These are phyloP conservation scores for Aleiodes alternator DNA, from an alignment of 2,888 invertebrate genomes.

Conservation along the genomic window DNA sequence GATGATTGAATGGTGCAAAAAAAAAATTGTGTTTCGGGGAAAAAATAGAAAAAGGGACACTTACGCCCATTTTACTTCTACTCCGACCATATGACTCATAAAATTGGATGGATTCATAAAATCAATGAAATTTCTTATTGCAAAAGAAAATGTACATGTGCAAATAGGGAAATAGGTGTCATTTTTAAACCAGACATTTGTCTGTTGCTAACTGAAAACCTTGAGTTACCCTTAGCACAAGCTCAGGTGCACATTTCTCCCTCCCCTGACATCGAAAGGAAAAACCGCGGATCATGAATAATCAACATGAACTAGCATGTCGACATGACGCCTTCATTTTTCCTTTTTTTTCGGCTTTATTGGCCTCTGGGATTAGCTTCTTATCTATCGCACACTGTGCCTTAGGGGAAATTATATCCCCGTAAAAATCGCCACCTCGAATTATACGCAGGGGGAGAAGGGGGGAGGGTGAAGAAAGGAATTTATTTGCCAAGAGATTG, in stretches of 20 bases:
- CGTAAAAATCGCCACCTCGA: slow-evolving; percentile 4
- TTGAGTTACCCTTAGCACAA: not conserved
- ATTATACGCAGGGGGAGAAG: not conserved
- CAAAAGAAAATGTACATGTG: no score
- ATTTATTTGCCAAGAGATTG: slow-evolving; percentile 1
- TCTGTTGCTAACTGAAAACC: slow-evolving; percentile 10
- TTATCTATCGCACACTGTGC: not conserved
- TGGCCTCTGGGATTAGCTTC: slow-evolving; percentile 14
- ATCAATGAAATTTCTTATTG: no score
- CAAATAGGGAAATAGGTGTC: no score
- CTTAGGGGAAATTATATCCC: slow-evolving; percentile 19
- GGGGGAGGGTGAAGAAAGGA: no score
- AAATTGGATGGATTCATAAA: no score
- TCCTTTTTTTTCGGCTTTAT: not conserved
- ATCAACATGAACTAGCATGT: not conserved
- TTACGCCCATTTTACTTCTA: no score
- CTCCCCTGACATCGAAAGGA: not conserved
- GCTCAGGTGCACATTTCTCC: slow-evolving; percentile 5
- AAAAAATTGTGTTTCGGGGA: no score
- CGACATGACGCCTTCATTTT: not conserved
- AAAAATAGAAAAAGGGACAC: no score
- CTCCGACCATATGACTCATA: no score
- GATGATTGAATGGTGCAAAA: no score
- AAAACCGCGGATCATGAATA: not conserved
- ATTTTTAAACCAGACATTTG: not conserved